These are phyloP conservation scores for Geophilus truncorum DNA, from an alignment of 2,888 invertebrate species.

Conservation along the genomic window DNA sequence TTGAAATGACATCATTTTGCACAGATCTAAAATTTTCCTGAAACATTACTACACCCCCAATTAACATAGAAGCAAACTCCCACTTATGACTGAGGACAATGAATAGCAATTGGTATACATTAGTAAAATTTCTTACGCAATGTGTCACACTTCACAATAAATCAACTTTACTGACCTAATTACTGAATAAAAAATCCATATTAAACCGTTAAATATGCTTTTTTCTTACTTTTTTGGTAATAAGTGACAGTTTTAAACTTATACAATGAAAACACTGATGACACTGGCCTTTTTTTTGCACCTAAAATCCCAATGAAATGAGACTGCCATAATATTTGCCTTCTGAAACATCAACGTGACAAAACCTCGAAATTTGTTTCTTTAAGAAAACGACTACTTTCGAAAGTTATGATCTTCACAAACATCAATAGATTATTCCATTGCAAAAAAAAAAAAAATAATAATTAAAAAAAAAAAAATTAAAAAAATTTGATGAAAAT, in stretches of 20 bases:
- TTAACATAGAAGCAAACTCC: neutral
- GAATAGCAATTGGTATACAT: conserved; percentile 18
- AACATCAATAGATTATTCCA: conserved; percentile 20
- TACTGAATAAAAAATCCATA: neutral
- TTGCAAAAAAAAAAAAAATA: neutral
- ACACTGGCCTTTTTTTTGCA: conserved; percentile 16
- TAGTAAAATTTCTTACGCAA: conserved; percentile 21
- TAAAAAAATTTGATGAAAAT: neutral
- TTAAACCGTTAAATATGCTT: neutral
- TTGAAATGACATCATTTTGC: neutral
- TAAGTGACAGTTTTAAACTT: neutral
- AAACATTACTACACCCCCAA: neutral
- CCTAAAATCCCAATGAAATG: neutral
- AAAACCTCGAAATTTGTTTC: neutral
- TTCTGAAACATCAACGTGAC: neutral
- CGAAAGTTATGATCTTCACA: conserved; percentile 3
- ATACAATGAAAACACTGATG: conserved; percentile 4
- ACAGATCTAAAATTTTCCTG: neutral
- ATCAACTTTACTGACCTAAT: neutral
- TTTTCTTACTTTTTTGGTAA: neutral
- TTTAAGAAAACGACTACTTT: neutral
- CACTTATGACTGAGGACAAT: neutral
- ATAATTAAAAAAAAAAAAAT: neutral
- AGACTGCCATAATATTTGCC: conserved; percentile 5
- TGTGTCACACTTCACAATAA: neutral